These are phyloP conservation scores for Procambarus virginalis DNA, from an alignment of 1,140 invertebrate species.

Conservation along the genomic window DNA sequence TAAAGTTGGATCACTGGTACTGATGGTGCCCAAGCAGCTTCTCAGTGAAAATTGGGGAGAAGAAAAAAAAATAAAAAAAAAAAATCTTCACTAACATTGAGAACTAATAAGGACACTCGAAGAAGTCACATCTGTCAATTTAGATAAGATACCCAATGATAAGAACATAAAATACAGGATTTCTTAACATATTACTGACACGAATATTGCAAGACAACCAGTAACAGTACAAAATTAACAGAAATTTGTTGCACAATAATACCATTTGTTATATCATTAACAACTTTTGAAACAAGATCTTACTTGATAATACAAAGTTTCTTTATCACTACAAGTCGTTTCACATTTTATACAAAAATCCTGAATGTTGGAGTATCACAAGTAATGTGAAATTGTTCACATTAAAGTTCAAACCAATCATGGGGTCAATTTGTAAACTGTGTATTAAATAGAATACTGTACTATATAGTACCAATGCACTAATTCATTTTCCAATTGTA, in stretches of 20 bases:
- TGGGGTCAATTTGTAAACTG: not conserved
- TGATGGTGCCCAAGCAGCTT: conserved; percentile 10
- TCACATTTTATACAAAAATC: not conserved
- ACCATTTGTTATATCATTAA: not conserved
- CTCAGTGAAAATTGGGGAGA: not conserved
- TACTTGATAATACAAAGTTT: not conserved
- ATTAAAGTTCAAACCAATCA: not conserved
- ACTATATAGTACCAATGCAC: not conserved
- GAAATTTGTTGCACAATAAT: not conserved
- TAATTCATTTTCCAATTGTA: not conserved
- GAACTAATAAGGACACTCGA: conserved; percentile 40
- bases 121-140: conserved; percentile 16
- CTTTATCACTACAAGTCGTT: not conserved
- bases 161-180: conserved; percentile 10
- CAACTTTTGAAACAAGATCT: not conserved
- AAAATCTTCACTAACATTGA: not conserved
- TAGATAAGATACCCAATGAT: conserved; percentile 2
- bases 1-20: conserved; percentile 28
- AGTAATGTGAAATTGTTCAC: not conserved
- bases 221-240: not conserved
- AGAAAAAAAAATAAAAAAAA: not conserved
- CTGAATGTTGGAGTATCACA: not conserved
- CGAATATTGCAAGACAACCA: not conserved
- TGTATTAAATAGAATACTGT: not conserved
- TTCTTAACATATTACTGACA: not conserved